Conservation (phyloP, 2,113 vertebrate genomes). For the Forbesichthys agassizii region DNA sequence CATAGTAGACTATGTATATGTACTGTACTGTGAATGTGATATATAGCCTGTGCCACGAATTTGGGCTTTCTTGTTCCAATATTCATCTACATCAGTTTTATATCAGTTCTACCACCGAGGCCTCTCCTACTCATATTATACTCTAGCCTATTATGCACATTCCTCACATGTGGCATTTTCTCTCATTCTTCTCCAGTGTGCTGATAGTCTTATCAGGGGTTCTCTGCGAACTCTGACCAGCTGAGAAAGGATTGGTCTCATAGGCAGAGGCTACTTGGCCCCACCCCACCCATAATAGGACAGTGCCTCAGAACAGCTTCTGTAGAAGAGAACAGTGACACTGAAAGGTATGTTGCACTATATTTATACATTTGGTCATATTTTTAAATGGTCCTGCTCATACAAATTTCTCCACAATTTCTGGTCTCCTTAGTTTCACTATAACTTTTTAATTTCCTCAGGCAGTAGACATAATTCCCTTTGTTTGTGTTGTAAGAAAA, state of each 20-base stretch:
- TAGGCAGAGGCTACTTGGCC: conserved; percentile 29
- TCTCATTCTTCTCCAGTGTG: conserved; percentile 36
- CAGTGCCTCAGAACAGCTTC: conserved; percentile 17
- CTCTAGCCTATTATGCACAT: not conserved
- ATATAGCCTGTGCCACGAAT: too few species aligned
- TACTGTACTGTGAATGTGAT: too few species aligned
- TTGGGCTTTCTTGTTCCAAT: too few species aligned
- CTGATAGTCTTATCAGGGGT: conserved; percentile 60
- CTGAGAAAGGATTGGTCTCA: conserved; percentile 28
- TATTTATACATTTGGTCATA: not conserved
- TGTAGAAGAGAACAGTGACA: conserved; percentile 12
- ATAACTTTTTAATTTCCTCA: not conserved
- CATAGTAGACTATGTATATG: too few species aligned
- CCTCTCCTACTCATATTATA: too few species aligned
- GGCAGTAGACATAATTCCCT: not conserved
- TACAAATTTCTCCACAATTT: too few species aligned
- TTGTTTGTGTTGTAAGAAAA: not conserved
- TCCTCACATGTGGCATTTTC: conserved; percentile 50
- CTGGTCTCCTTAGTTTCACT: not conserved
- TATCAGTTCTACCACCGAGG: too few species aligned
- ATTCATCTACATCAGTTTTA: too few species aligned
- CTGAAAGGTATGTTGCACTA: conserved; percentile 44
- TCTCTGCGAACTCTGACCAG: conserved; percentile 68
- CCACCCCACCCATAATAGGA: conserved; percentile 25
- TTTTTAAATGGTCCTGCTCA: too few species aligned